These are phyloP conservation scores for Cryptosula pallasiana DNA, from an alignment of 2,888 invertebrate genomes.

Conservation along the genomic window DNA sequence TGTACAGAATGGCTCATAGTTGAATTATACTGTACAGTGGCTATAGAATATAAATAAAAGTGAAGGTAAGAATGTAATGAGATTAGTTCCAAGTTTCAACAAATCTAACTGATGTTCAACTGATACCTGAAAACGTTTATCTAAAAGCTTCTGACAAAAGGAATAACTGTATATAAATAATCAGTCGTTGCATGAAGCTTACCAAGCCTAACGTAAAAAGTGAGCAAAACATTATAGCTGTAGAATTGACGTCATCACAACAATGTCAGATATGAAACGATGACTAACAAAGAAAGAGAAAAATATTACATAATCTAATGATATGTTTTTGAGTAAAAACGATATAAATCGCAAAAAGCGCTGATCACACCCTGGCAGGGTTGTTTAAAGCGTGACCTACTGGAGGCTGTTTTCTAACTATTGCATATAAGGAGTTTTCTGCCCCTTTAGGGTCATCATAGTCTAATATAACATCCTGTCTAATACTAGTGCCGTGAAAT, in stretches of 20 bases:
- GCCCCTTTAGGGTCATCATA: conserved; percentile 13
- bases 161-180: too few species aligned
- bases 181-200: not conserved
- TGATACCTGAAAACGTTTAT: too few species aligned
- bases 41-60: not conserved
- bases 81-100: not conserved
- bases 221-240: not conserved
- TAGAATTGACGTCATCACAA: too few species aligned
- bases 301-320: not conserved
- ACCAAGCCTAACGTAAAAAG: not conserved
- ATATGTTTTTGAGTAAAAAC: not conserved
- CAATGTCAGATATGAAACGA: too few species aligned
- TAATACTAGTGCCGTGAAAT: not conserved
- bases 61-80: not conserved
- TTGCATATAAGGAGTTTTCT: conserved; percentile 19
- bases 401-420: not conserved
- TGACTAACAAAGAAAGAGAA: not conserved
- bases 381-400: not conserved
- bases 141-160: too few species aligned
- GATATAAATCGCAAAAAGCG: not conserved
- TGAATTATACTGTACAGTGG: not conserved
- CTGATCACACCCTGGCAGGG: conserved; percentile 15
- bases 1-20: not conserved
- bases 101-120: not conserved
- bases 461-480: not conserved